Evolutionary conservation across 2,888 invertebrate species (phyloP).

Genomic region (Cerceris rybyensis): DNA sequence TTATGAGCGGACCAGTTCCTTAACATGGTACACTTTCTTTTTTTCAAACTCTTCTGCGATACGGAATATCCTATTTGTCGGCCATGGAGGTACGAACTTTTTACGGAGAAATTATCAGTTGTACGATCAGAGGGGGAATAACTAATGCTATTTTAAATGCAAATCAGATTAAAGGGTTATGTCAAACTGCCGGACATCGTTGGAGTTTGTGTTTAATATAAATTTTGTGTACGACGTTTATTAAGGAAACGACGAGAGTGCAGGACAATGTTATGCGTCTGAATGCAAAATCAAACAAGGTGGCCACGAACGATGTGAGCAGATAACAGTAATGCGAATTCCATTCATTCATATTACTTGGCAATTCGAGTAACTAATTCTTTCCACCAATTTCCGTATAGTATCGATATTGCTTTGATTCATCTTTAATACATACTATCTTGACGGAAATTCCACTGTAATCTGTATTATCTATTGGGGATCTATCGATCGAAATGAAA

Average conservation of each 20-base stretch:
- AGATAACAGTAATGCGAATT: constrained; percentile 33
- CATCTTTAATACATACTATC: not conserved
- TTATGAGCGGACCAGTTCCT: constrained; percentile 13
- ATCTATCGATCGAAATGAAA: constrained; percentile 4
- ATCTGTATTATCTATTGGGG: constrained; percentile 9
- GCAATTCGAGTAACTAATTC: constrained; percentile 32
- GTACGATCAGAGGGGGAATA: too few relatives aligned
- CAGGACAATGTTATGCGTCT: constrained; percentile 40
- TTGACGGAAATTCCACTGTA: constrained; percentile 11
- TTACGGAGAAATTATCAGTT: constrained; percentile 4
- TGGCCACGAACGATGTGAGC: constrained; percentile 29
- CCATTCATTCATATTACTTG: constrained; percentile 35
- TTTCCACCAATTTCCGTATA: constrained; percentile 16
- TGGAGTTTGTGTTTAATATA: not conserved
- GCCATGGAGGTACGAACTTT: not conserved
- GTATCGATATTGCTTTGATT: constrained; percentile 29
- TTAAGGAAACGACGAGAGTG: constrained; percentile 38
- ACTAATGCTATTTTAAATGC: too few relatives aligned
- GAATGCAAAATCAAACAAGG: constrained; percentile 37
- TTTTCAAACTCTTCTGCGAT: not conserved
- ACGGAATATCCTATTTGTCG: not conserved
- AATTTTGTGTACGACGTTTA: constrained; percentile 22
- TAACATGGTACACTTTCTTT: not conserved
- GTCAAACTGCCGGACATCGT: not conserved
- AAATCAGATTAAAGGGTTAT: too few relatives aligned